phyloP scores from a whole-genome alignment of 2,113 vertebrate genomes.

The Mugil cephalus region DNA sequence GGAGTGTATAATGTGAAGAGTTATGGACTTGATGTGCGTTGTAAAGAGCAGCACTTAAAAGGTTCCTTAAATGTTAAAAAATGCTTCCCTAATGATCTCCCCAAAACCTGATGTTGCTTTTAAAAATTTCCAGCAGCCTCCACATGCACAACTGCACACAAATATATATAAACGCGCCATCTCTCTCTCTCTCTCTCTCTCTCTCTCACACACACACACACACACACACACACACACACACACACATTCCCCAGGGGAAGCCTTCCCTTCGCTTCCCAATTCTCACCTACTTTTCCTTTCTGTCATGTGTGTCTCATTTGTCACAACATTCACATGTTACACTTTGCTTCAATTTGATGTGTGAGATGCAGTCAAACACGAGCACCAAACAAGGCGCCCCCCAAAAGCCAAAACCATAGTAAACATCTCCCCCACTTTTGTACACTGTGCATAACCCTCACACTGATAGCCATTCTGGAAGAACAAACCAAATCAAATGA shows the following conservation, averaged over 20 bases:
- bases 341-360: constrained; percentile 86
- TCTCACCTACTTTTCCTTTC: constrained; percentile 82
- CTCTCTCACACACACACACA: constrained; percentile 31
- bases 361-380: constrained; percentile 81
- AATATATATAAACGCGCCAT: constrained; percentile 15
- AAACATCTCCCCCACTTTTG: constrained; percentile 54
- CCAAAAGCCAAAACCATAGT: constrained; percentile 41
- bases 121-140: constrained; percentile 1
- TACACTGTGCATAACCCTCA: constrained; percentile 53
- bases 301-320: constrained; percentile 78
- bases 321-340: constrained; percentile 84
- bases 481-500: constrained; percentile 74
- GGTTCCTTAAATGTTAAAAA: neutral
- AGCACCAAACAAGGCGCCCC: constrained; percentile 48
- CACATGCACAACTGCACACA: constrained; percentile 4
- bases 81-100: constrained; percentile 3
- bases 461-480: constrained; percentile 67
- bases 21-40: constrained; percentile 36
- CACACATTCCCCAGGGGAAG: constrained; percentile 71
- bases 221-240: constrained; percentile 19
- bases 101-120: constrained; percentile 2
- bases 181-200: too few relatives aligned
- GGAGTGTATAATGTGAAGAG: constrained; percentile 15
- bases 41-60: constrained; percentile 12
- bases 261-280: constrained; percentile 79